phyloP scores from a whole-genome alignment of 2,888 invertebrate species.

The Cephus nigrinus region DNA sequence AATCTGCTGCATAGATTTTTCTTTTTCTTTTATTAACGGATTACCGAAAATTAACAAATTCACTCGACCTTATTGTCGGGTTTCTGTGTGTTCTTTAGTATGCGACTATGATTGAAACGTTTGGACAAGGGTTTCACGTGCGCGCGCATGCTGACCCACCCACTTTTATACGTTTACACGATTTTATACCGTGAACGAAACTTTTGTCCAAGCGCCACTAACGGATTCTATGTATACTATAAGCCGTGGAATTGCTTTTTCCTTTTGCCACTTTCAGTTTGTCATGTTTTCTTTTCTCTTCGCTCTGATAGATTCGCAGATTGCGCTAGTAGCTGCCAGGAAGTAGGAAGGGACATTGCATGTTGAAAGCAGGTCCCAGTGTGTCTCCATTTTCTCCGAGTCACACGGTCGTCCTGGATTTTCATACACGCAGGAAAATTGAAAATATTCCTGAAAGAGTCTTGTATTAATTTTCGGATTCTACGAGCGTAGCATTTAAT shows the following conservation, averaged over 20 bases:
- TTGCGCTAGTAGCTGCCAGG: background rate
- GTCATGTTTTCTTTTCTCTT: background rate
- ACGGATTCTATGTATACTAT: background rate
- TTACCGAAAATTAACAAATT: background rate
- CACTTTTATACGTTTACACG: conserved; percentile 62
- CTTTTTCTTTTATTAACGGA: conserved; percentile 3
- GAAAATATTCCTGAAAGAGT: background rate
- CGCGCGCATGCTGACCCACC: conserved; percentile 25
- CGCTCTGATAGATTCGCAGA: background rate
- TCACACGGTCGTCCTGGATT: background rate
- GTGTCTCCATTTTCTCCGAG: background rate
- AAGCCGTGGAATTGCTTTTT: background rate
- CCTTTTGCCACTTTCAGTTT: background rate
- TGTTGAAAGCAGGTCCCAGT: background rate
- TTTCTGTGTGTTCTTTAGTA: background rate
- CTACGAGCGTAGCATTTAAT: background rate
- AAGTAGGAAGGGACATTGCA: background rate
- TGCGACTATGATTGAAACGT: conserved; percentile 13
- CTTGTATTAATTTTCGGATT: background rate
- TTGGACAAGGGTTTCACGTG: conserved; percentile 49
- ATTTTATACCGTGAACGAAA: conserved; percentile 43
- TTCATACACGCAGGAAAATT: background rate
- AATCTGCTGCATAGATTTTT: conserved; percentile 10
- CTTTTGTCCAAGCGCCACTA: conserved; percentile 44
- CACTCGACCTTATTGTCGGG: background rate